Percentiles rank a stretch among this genome's conserved stretches.
These are phyloP conservation scores for Jordanella pulchra DNA, from an alignment of 2,797 vertebrate genomes.

Conservation along the genomic window DNA sequence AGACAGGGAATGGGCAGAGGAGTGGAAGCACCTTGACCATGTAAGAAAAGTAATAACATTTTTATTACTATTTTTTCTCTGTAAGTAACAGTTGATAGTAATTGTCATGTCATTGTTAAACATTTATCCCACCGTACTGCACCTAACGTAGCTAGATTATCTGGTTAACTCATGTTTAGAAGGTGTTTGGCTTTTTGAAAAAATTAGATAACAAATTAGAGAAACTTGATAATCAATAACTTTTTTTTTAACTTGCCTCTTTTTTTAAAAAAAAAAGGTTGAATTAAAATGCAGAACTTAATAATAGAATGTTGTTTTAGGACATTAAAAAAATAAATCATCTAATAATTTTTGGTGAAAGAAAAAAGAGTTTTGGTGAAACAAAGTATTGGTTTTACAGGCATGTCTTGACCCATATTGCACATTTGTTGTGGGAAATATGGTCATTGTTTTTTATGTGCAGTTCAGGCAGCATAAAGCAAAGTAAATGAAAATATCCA, in stretches of 20 bases:
- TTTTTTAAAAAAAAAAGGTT: neutral
- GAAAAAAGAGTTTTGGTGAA: neutral
- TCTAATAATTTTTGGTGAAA: neutral
- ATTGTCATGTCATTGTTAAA: neutral
- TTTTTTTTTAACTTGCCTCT: neutral
- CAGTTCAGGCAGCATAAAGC: neutral
- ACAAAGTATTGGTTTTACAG: slow-evolving; percentile 2
- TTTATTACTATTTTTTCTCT: slow-evolving; percentile 81
- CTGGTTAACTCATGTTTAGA: neutral
- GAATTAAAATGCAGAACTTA: too few relatives aligned
- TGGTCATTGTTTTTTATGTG: neutral
- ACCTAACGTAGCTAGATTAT: neutral
- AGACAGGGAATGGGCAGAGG: slow-evolving; percentile 98
- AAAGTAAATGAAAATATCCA: neutral
- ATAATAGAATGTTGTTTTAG: neutral
- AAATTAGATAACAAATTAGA: neutral
- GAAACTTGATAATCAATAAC: too few relatives aligned
- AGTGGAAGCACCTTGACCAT: slow-evolving; percentile 99
- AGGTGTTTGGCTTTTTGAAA: neutral
- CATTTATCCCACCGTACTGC: neutral
- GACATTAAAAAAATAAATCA: neutral
- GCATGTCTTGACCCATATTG: neutral
- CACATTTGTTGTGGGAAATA: neutral
- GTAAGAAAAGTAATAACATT: slow-evolving; percentile 90
- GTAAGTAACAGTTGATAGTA: slow-evolving; percentile 27